Conservation (phyloP, 2,113 vertebrate species). For the Athene cunicularia region DNA sequence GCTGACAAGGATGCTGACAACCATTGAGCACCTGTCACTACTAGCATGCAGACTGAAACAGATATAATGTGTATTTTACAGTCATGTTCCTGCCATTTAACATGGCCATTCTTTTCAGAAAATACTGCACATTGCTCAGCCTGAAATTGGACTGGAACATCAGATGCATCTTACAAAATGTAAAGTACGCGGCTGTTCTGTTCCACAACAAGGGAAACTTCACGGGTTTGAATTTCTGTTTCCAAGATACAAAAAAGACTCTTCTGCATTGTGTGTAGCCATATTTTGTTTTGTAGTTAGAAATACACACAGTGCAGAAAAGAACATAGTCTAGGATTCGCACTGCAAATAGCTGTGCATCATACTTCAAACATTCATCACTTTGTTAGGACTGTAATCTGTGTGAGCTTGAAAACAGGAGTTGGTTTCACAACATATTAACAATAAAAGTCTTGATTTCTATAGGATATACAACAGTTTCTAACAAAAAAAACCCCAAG, state of each 20-base stretch:
- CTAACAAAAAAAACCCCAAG: background rate
- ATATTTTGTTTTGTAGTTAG: background rate
- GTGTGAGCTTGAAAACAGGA: background rate
- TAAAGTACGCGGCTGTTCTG: background rate
- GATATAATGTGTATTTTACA: conserved; percentile 49
- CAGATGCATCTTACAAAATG: background rate
- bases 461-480: background rate
- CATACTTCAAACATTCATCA: background rate
- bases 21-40: conserved; percentile 75
- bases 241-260: background rate
- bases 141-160: background rate
- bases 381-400: background rate
- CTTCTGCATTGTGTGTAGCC: background rate
- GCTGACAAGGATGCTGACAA: conserved; percentile 77
- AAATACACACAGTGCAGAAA: background rate
- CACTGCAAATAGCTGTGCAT: background rate
- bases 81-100: conserved; percentile 63
- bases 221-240: background rate
- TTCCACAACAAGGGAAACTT: background rate
- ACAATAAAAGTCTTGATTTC: background rate
- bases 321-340: background rate
- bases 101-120: background rate
- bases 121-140: background rate
- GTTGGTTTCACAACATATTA: background rate
- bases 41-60: conserved; percentile 55